phyloP scores from a whole-genome alignment of 2,113 vertebrate species.

The Proterorhinus semilunaris region DNA sequence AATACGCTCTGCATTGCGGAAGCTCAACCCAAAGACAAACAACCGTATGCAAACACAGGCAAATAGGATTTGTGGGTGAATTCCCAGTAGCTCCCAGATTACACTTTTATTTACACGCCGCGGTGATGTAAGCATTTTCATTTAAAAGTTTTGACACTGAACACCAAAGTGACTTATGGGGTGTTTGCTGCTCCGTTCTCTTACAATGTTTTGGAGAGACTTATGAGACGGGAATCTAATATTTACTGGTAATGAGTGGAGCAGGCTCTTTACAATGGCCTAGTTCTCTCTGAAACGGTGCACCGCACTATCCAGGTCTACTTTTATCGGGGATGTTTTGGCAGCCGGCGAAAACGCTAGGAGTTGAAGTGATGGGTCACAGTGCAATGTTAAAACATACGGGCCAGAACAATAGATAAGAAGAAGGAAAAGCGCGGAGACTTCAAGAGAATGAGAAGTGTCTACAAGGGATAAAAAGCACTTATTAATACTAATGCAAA shows the following conservation, averaged over 20 bases:
- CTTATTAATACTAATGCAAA: too few species aligned
- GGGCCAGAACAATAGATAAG: not conserved
- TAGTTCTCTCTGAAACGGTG: conserved; percentile 14
- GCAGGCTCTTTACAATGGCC: conserved; percentile 23
- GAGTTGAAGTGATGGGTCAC: not conserved
- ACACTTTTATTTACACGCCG: conserved; percentile 5
- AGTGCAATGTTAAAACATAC: not conserved
- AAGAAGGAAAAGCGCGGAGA: not conserved
- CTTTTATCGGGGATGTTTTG: conserved; percentile 4
- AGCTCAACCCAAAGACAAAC: conserved; percentile 21
- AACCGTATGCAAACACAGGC: not conserved
- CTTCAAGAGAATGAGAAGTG: not conserved
- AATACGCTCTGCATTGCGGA: conserved; percentile 7
- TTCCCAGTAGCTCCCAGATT: conserved; percentile 6
- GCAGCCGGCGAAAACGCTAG: not conserved
- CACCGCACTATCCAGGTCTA: conserved; percentile 4
- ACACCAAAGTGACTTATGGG: conserved; percentile 24
- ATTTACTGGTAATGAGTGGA: conserved; percentile 19
- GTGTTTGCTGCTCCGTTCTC: not conserved
- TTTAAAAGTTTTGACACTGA: conserved; percentile 15
- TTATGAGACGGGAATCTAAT: not conserved
- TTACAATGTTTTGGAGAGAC: not conserved
- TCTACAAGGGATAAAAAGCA: not conserved
- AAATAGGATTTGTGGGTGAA: conserved; percentile 13
- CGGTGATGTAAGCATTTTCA: conserved; percentile 10